Evolutionary conservation across 37 sponge, comb jelly and placozoan genomes (phyloP), one percentile per base, ranked within the genome.

Genomic region (Sycon ciliatum): DNA sequence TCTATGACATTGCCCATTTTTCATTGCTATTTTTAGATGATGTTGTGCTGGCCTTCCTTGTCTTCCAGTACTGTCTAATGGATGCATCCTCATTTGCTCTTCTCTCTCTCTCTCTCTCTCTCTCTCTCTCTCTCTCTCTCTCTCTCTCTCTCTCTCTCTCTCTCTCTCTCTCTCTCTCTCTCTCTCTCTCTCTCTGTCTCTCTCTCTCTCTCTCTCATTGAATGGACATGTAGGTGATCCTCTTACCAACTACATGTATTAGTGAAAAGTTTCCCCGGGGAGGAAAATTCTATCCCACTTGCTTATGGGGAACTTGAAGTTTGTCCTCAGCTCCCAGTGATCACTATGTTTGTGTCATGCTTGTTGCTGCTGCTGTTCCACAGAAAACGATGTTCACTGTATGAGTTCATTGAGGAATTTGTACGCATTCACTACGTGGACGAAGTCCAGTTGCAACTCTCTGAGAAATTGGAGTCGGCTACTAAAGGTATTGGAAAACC

Each of bases 351-450:
- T 42, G 9, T 42, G 49, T 42, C 13, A 13, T 42, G 49, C 13
- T 42, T 9, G 9, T 18, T 42, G 9, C 13, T 13, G 9, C 13
- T 42, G 13, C 13, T 42, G 49, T 42, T 9, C 13, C 13, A 13
- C 32, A 60, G 63, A 11, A 30, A 11, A 9, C 63, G 16, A 11
- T 60, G 63, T 60, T 60, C 32, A 68, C 73, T 82, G 56, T 42
- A 83, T 31, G 65, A 76, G 54, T 93, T 93, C 84, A 62, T 93
- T 11, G 79, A 88, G 1, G 85, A 82, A 13, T 91, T 82, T 75
- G 85, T 91, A 42, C 84, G 83, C 60, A 38, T 84, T 22, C 70
- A 79, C 73, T 95, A 88, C 65, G 56, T 95, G 11, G 87, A 85
- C 4, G 74, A 73, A 3, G 72, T 95, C 33, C 65, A 67, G 1